Evolutionary conservation across 2,888 invertebrate species (phyloP).

Genomic region (Troides aeacus): DNA sequence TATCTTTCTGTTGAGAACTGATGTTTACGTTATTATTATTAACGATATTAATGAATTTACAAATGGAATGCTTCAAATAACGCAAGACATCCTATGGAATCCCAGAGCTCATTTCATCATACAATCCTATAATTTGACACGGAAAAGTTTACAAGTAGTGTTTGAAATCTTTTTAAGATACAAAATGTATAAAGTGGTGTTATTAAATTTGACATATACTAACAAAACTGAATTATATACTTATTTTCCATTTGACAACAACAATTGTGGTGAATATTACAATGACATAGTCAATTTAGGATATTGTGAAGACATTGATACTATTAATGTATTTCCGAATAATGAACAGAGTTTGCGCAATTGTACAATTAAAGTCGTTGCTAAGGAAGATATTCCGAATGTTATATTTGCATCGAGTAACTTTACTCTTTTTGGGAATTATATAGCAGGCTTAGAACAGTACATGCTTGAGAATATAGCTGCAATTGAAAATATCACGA

Average conservation of each 20-base stretch:
- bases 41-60: slow-evolving; percentile 39
- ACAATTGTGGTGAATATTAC: slow-evolving; percentile 45
- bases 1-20: slow-evolving; percentile 41
- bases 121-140: slow-evolving; percentile 31
- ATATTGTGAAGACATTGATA: slow-evolving; percentile 38
- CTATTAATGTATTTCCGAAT: slow-evolving; percentile 35
- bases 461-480: slow-evolving; percentile 50
- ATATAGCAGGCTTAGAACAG: slow-evolving; percentile 50
- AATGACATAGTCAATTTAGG: slow-evolving; percentile 41
- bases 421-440: slow-evolving; percentile 38
- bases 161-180: slow-evolving; percentile 41
- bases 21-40: slow-evolving; percentile 47
- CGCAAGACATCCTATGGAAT: slow-evolving; percentile 50
- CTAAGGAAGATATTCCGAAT: slow-evolving; percentile 44
- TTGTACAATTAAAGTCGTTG: slow-evolving; percentile 48
- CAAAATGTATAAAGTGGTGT: slow-evolving; percentile 45
- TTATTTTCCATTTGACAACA: slow-evolving; percentile 47
- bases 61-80: slow-evolving; percentile 39
- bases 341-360: slow-evolving; percentile 38
- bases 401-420: slow-evolving; percentile 43
- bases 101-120: slow-evolving; percentile 51
- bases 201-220: slow-evolving; percentile 38
- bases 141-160: slow-evolving; percentile 31
- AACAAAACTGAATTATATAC: slow-evolving; percentile 39
- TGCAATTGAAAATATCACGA: slow-evolving; percentile 38